Conservation (phyloP, 2,888 invertebrate genomes). For the Tetragonisca angustula region DNA sequence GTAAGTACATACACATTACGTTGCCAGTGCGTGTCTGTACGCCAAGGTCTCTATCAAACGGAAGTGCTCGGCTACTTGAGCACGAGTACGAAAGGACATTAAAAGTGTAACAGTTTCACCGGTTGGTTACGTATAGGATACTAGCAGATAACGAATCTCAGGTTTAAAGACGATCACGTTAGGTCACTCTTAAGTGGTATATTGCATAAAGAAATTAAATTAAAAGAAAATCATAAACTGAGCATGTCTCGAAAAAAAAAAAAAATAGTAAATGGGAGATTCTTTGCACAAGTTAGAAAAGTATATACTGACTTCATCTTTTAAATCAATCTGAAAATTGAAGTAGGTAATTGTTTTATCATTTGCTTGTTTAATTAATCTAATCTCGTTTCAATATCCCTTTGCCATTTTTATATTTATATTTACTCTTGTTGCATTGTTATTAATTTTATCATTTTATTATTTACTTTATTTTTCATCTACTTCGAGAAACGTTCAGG, state of each 20-base stretch:
- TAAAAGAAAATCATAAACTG: neutral
- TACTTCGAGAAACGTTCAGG: no score
- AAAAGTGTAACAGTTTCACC: constrained; percentile 41
- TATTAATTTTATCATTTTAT: no score
- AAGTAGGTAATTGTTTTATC: no score
- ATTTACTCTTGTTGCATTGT: no score
- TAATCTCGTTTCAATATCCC: no score
- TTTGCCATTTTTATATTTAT: no score
- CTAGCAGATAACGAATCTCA: neutral
- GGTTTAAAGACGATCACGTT: neutral
- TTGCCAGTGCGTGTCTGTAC: constrained; percentile 40
- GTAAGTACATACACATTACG: constrained; percentile 7
- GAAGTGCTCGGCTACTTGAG: constrained; percentile 70
- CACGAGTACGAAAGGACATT: constrained; percentile 57
- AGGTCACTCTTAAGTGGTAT: neutral
- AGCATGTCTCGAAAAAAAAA: neutral
- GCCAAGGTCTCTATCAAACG: constrained; percentile 68
- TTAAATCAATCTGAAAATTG: no score
- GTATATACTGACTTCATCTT: no score
- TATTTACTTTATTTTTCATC: no score
- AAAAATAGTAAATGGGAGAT: neutral
- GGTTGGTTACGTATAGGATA: neutral
- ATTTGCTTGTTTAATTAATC: no score
- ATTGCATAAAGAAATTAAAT: neutral
- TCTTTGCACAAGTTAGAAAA: no score